Percentiles rank a stretch among this genome's conserved stretches.
Conservation (phyloP, 2,113 vertebrate species). For the Aphyosemion australe region DNA sequence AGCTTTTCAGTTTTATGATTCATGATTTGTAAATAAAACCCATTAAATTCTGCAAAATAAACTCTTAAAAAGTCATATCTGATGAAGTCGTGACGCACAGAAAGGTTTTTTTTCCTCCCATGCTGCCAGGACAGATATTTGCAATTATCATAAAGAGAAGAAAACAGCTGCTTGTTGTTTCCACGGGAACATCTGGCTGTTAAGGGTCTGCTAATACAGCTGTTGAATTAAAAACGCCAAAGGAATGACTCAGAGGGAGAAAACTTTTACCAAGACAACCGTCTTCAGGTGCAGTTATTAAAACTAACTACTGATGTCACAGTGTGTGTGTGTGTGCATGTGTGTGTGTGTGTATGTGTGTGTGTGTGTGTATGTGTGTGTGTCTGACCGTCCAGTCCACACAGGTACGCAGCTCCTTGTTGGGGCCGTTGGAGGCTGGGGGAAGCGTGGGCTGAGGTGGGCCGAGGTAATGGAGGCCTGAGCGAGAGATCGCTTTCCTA, state of each 20-base stretch:
- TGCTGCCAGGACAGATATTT: background rate
- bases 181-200: constrained; percentile 31
- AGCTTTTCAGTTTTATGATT: constrained; percentile 2
- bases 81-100: constrained; percentile 5
- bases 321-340: background rate
- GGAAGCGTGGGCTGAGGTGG: constrained; percentile 85
- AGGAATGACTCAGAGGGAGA: constrained; percentile 22
- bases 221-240: constrained; percentile 41
- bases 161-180: constrained; percentile 30
- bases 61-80: background rate
- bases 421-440: constrained; percentile 90
- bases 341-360: too few relatives aligned
- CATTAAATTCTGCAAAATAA: constrained; percentile 19
- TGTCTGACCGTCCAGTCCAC: constrained; percentile 96
- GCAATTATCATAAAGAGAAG: constrained; percentile 8
- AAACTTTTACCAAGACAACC: background rate
- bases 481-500: constrained; percentile 98
- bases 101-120: constrained; percentile 3
- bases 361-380: constrained; percentile 2
- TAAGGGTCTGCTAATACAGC: constrained; percentile 47
- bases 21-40: constrained; percentile 5
- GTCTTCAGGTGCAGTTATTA: too few relatives aligned
- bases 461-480: constrained; percentile 94
- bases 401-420: constrained; percentile 87
- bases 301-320: background rate